Percentiles rank a stretch among this genome's conserved stretches.
These are phyloP conservation scores for Intellagama lesueurii DNA, from an alignment of 2,797 vertebrate species.

Conservation along the genomic window DNA sequence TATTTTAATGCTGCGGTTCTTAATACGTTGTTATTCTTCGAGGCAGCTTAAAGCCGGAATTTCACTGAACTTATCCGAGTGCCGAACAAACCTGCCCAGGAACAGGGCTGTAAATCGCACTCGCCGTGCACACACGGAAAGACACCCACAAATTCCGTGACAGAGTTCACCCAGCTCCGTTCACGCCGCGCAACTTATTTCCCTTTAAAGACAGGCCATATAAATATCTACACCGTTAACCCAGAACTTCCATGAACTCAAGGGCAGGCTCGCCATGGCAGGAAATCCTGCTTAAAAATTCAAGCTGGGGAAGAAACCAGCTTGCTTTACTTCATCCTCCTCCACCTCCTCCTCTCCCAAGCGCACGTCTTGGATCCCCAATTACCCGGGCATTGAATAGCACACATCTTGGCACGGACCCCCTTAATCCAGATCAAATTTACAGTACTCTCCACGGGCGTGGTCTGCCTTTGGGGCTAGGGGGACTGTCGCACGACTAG, in stretches of 20 bases:
- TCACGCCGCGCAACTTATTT: background rate
- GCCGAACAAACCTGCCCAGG: too few relatives aligned
- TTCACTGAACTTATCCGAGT: background rate
- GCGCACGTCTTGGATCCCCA: conserved; percentile 25
- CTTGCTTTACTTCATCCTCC: background rate
- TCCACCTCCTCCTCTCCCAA: background rate
- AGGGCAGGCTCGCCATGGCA: background rate
- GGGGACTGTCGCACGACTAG: conserved; percentile 50
- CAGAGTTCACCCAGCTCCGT: background rate
- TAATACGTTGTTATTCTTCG: background rate
- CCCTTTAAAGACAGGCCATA: background rate
- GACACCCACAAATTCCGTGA: background rate
- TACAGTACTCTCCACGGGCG: background rate
- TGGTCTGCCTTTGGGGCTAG: background rate
- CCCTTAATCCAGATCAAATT: background rate
- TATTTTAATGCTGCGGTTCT: too few relatives aligned
- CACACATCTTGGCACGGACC: too few relatives aligned
- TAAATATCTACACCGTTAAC: background rate
- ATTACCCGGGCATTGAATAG: conserved; percentile 21
- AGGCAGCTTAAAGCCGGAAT: background rate
- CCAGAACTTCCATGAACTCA: background rate
- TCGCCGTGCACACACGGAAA: too few relatives aligned
- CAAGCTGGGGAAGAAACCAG: background rate
- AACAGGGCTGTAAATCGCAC: background rate
- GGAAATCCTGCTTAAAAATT: too few relatives aligned